Base-by-base conservation (phyloP, 2,113 vertebrate species). In the Megaceryle maxima region DNA sequence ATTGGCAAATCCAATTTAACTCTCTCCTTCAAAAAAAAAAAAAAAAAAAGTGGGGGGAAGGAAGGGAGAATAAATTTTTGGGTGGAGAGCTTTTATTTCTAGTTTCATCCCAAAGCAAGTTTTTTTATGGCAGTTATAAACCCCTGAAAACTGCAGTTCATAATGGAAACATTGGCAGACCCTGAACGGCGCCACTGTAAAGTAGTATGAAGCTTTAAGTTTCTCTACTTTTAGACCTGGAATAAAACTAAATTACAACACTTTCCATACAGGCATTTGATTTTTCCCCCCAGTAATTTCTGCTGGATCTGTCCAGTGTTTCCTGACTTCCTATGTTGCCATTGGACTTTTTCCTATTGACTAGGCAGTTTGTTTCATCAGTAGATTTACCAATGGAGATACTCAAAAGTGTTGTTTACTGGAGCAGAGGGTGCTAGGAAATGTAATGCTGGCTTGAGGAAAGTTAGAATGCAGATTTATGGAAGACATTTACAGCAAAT, bases 101-200 rank as follows among this genome's bases (percentile, higher is more conserved):
- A 97, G 88, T 96, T 95, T 97, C 89, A 97, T 94, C 90, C 76
- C 87, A 94, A 97, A 97, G 86, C 67, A 87, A 93, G 86, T 92
- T 37, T 37, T 97, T 96, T 96, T 96, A 95, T 87, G 94, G 84
- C 79, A 75, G 76, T 90, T 97, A 97, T 95, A 97, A 98, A 96
- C 95, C 97, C 95, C 82, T 95, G 86, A 97, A 97, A 96, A 94
- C 84, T 90, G 96, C 82, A 90, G 94, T 97, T 97, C 95, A 92
- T 97, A 97, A 97, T 97, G 96, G 97, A 97, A 97, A 97, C 87
- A 84, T 96, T 98, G 97, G 97, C 97, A 96, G 76, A 78, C 25
- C 33, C 50, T 97, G 95, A 97, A 97, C 63, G n/a, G 81, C 4
- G 29, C 89, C 68, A 75, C 96, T 94, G 91, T 97, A 95, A 95